Conservation (phyloP, 2,888 invertebrate genomes). For the Elmis aenea region DNA sequence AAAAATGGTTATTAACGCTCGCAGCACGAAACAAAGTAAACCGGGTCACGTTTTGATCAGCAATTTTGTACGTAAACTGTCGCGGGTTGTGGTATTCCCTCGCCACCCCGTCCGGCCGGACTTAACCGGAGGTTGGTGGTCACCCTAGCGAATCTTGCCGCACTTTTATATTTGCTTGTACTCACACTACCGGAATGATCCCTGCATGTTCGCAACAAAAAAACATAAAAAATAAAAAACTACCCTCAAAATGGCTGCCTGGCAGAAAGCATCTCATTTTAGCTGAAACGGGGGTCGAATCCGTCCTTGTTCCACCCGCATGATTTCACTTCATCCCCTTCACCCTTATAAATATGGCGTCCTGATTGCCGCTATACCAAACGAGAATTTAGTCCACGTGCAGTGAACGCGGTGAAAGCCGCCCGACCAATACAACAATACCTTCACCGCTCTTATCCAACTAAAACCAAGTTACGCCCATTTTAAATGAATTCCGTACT, state of each 20-base stretch:
- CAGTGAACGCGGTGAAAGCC: conserved; percentile 30
- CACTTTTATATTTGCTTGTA: conserved; percentile 42
- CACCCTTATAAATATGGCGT: conserved; percentile 52
- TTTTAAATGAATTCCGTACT: conserved; percentile 41
- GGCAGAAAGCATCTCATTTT: conserved; percentile 51
- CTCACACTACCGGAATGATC: conserved; percentile 47
- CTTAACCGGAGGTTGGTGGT: conserved; percentile 10
- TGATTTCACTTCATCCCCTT: conserved; percentile 48
- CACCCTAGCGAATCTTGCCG: conserved; percentile 10
- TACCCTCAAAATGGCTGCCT: conserved; percentile 72
- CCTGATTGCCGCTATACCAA: conserved; percentile 51
- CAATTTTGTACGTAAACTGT: conserved; percentile 34
- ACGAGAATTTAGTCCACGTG: conserved; percentile 45
- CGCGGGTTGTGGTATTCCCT: conserved; percentile 12
- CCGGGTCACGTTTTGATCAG: conserved; percentile 43
- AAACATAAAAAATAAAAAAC: conserved; percentile 53
- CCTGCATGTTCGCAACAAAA: conserved; percentile 48
- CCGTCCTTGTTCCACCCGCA: conserved; percentile 49
- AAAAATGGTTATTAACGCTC: neutral
- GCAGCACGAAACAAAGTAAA: no score
- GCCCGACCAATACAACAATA: conserved; percentile 25
- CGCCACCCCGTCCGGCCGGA: conserved; percentile 12
- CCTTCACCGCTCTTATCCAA: conserved; percentile 21
- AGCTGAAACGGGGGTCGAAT: conserved; percentile 48
- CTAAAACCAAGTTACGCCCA: conserved; percentile 33